Evolutionary conservation across 2,797 vertebrate genomes (phyloP), one percentile per base, ranked within the genome.

Genomic region (Coregonus suidteri): DNA sequence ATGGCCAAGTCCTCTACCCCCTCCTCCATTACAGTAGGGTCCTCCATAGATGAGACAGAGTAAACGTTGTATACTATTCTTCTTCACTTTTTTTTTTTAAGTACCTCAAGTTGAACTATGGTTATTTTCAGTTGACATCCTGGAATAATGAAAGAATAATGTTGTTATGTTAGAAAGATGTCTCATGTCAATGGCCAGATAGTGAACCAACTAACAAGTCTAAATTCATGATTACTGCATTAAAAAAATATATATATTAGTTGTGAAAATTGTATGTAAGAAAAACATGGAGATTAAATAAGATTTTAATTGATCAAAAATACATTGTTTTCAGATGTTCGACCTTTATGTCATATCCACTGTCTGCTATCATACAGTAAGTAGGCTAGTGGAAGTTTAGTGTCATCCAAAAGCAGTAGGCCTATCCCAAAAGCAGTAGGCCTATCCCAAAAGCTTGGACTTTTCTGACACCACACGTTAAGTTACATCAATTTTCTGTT

Each of bases 41-140:
- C 83, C 81, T 92, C 88, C 83, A 87, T 85, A 64, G 78, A 66
- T 77, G 54, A 9, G 9, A 62, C 74, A 31, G 9, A 64, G 20
- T 66, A 30, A 3, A 59, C 72, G 14, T 30, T 51, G 15, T n/a
- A 7, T 59, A 35, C 25, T 72, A 65, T 31, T 53, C 18, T 56
- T 34, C 25, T 7, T 68, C 41, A 47, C 41, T 82, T n/a, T 79
- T 6, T 35, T 35, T 37, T 37, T 1, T 37, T 6, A 37, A 47
- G 41, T 80, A 4, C 80, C 85, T 90, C 75, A 75, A 69, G 6
- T 4, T 31, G 0, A 13, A n/a, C 74, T 82, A 18, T 18, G n/a
- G 73, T 66, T 31, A 75, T 76, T 75, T 65, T 87, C 82, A 88
- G 88, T 53, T 68, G 81, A 78, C n/a, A 78, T 80, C 65, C 69